These are phyloP conservation scores for human (Homo sapiens) DNA, from an alignment of 2,113 vertebrate species.

Conservation along the genomic window GRCh38 chr3:164420501-164421000, in stretches of 20 bases:
- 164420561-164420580: too few relatives aligned
- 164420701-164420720: neutral
- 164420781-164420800: neutral
- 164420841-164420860: neutral
- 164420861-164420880: neutral
- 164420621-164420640: too few relatives aligned
- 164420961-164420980: slow-evolving; percentile 76
- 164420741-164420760: neutral
- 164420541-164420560: too few relatives aligned
- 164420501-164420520: too few relatives aligned
- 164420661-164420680: too few relatives aligned
- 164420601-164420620: too few relatives aligned
- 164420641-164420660: too few relatives aligned
- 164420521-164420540: accelerated
- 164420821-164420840: neutral
- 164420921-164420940: slow-evolving; percentile 62
- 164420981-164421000: slow-evolving; percentile 87
- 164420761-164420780: neutral
- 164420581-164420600: too few relatives aligned
- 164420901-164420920: slow-evolving; percentile 23
- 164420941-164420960: slow-evolving; percentile 75
- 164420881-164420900: neutral
- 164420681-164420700: neutral
- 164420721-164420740: neutral
- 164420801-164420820: neutral